A percentile compares a stretch with the other conserved stretches of the same genome.
Conservation (phyloP, 2,113 vertebrate species). For the Planiliza haematocheilus region DNA sequence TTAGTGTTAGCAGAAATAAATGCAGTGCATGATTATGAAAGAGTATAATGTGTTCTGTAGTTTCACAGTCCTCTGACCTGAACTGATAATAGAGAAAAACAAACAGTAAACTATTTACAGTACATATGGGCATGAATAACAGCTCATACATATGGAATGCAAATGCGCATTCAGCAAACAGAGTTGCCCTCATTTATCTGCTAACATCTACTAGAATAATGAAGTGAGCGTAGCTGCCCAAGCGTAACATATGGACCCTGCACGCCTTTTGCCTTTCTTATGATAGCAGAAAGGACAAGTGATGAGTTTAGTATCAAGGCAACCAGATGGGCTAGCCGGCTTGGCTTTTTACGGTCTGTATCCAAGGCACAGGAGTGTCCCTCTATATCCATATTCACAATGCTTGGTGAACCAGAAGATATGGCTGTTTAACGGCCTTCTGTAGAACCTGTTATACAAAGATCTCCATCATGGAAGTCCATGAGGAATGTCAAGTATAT, state of each 20-base stretch:
- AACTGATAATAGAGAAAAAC: conserved; percentile 22
- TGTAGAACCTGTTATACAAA: conserved; percentile 5
- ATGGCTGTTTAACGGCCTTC: not conserved
- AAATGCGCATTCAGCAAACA: conserved; percentile 26
- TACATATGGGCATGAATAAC: conserved; percentile 10
- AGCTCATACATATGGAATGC: conserved; percentile 17
- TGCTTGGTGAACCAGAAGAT: conserved; percentile 13
- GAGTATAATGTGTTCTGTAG: not conserved
- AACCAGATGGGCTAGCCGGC: conserved; percentile 64
- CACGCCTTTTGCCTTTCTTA: conserved; percentile 48
- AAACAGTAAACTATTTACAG: conserved; percentile 3
- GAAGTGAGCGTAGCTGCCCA: conserved; percentile 20
- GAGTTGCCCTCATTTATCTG: conserved; percentile 22
- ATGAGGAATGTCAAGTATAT: conserved; percentile 18
- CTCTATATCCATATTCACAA: conserved; percentile 17
- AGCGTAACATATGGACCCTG: conserved; percentile 60
- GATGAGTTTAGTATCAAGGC: conserved; percentile 50
- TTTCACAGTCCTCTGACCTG: not conserved
- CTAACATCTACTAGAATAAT: conserved; percentile 25
- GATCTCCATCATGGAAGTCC: not conserved
- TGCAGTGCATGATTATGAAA: not conserved
- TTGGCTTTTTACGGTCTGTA: conserved; percentile 63
- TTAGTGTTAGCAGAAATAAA: not conserved
- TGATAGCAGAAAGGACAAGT: conserved; percentile 58
- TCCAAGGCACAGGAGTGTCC: conserved; percentile 41